A percentile compares a stretch with the other conserved stretches of the same genome.
Evolutionary conservation across 2,113 vertebrate genomes (phyloP).

Genomic region (Chrysochloris asiatica): DNA sequence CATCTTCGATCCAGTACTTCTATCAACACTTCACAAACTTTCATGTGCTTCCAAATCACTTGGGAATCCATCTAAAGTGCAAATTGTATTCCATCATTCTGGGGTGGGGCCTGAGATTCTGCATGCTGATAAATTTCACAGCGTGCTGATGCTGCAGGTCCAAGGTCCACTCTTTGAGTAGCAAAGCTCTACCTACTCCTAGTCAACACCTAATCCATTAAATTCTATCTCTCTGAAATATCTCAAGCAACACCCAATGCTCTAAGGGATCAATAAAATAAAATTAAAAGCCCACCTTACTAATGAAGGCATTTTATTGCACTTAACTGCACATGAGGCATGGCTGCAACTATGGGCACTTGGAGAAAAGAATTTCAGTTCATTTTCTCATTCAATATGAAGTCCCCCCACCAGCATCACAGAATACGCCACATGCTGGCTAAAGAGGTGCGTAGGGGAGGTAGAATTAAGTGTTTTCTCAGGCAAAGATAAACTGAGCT

Average conservation of each 20-base stretch:
- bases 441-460: background rate
- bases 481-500: background rate
- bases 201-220: background rate
- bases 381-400: background rate
- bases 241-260: background rate
- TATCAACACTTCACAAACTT: background rate
- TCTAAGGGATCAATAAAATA: background rate
- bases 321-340: background rate
- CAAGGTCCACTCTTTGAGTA: background rate
- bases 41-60: slow-evolving; percentile 7
- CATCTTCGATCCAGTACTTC: background rate
- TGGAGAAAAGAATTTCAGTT: background rate
- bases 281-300: background rate
- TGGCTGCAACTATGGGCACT: background rate
- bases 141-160: background rate
- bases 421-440: background rate
- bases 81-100: background rate
- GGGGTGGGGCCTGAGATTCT: background rate
- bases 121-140: background rate
- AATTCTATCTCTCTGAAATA: background rate
- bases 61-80: background rate
- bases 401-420: background rate
- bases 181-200: background rate
- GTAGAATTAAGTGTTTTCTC: background rate
- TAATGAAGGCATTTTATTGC: background rate